A percentile compares a stretch with the other conserved stretches of the same genome.
Conservation (phyloP, 2,113 vertebrate species). For the Bufo gargarizans region DNA sequence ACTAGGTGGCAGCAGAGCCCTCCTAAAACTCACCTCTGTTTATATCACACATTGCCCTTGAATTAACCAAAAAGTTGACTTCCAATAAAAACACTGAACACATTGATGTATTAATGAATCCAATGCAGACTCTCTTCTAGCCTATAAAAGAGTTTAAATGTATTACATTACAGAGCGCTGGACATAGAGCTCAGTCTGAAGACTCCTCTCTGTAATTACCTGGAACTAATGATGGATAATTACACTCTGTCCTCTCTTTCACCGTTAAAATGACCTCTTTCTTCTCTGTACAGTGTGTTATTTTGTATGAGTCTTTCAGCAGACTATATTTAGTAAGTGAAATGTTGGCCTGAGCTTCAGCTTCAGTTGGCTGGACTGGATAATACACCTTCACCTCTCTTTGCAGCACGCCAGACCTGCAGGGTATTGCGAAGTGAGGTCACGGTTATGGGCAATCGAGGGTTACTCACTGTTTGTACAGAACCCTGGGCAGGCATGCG, state of each 20-base stretch:
- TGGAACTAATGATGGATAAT: conserved; percentile 33
- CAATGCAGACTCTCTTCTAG: background rate
- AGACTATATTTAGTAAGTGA: background rate
- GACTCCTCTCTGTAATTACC: conserved; percentile 23
- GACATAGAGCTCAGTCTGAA: conserved; percentile 13
- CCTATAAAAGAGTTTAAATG: background rate
- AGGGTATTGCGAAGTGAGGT: no score
- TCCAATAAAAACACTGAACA: conserved; percentile 4
- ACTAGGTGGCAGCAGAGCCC: conserved; percentile 23
- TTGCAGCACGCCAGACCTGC: no score
- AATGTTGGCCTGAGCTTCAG: conserved; percentile 15
- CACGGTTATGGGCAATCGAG: no score
- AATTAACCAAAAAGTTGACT: background rate
- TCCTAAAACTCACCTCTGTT: background rate
- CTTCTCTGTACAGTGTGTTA: background rate
- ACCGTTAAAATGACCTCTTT: conserved; percentile 17
- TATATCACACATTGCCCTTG: background rate
- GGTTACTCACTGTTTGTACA: no score
- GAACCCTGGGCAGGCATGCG: no score
- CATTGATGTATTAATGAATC: background rate
- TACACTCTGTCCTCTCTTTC: conserved; percentile 1
- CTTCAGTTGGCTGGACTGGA: background rate
- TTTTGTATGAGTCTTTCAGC: conserved; percentile 4
- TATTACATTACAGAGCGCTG: background rate
- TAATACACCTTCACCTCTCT: background rate